Conservation (phyloP, 1,140 invertebrate species). For the Meloidogyne hapla region DNA sequence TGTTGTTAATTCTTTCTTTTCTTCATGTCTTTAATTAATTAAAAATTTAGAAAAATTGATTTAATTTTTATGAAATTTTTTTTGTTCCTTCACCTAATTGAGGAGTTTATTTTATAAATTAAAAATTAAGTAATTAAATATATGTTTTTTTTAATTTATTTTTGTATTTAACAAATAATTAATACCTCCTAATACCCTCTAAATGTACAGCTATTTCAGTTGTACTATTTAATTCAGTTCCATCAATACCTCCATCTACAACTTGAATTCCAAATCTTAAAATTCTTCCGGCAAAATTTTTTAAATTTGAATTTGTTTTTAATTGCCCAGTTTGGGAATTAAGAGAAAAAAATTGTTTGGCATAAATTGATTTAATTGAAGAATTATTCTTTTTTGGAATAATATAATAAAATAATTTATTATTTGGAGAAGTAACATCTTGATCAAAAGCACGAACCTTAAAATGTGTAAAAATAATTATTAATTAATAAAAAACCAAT, state of each 20-base stretch:
- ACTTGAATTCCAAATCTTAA: constrained; percentile 56
- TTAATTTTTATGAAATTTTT: too few species aligned
- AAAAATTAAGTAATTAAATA: too few species aligned
- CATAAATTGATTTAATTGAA: constrained; percentile 50
- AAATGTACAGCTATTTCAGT: constrained; percentile 53
- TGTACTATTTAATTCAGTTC: constrained; percentile 45
- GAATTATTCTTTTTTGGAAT: constrained; percentile 43
- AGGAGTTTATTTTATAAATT: too few species aligned
- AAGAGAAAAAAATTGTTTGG: constrained; percentile 44
- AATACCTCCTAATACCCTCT: constrained; percentile 32
- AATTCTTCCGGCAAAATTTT: not conserved
- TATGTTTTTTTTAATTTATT: not conserved
- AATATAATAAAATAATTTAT: constrained; percentile 50
- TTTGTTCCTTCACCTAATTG: too few species aligned
- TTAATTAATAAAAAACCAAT: not conserved
- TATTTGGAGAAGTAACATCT: constrained; percentile 46
- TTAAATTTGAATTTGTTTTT: constrained; percentile 28
- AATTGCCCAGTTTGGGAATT: constrained; percentile 49
- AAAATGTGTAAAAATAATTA: not conserved
- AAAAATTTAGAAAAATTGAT: too few species aligned
- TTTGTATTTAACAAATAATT: too few species aligned
- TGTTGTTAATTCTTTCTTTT: not conserved
- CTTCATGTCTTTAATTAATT: not conserved
- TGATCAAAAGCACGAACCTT: constrained; percentile 31
- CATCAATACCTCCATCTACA: constrained; percentile 48